phyloP scores from a whole-genome alignment of 2,888 invertebrate genomes.

The Pimpla rufipes region DNA sequence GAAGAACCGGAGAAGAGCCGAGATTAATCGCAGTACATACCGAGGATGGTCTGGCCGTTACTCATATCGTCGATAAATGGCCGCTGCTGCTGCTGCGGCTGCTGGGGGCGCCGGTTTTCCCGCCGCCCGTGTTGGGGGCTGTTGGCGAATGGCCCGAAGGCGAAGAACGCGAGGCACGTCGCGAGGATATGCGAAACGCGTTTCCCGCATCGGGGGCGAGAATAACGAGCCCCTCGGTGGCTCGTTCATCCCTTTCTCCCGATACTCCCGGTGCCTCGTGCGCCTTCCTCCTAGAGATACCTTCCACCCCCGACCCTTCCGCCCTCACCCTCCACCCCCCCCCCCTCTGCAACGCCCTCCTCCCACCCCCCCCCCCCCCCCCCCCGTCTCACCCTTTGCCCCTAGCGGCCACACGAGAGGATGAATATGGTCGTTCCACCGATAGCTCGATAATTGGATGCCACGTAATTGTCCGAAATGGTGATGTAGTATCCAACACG shows the following conservation, averaged over 20 bases:
- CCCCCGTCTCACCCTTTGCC: not conserved
- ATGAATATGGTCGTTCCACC: slow-evolving; percentile 52
- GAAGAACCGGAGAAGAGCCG: slow-evolving; percentile 54
- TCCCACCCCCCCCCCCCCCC: not conserved
- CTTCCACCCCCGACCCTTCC: slow-evolving; percentile 3
- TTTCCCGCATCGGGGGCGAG: slow-evolving; percentile 73
- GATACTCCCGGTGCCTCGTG: slow-evolving; percentile 12
- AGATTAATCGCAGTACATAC: slow-evolving; percentile 64
- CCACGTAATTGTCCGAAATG: slow-evolving; percentile 79
- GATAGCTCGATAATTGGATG: slow-evolving; percentile 78
- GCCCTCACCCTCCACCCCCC: not conserved
- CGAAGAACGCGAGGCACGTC: slow-evolving; percentile 78
- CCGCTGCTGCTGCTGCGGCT: slow-evolving; percentile 40
- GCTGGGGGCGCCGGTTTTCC: slow-evolving; percentile 8
- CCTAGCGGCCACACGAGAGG: slow-evolving; percentile 10
- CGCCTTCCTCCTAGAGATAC: slow-evolving; percentile 26
- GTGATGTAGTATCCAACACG: slow-evolving; percentile 65
- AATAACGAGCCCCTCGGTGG: slow-evolving; percentile 76
- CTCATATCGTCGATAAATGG: slow-evolving; percentile 68
- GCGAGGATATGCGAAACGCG: slow-evolving; percentile 77
- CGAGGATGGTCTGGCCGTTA: slow-evolving; percentile 60
- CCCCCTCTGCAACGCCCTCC: not conserved
- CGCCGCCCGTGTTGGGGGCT: slow-evolving; percentile 14
- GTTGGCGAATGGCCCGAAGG: slow-evolving; percentile 56
- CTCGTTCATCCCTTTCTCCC: slow-evolving; percentile 65